Percentiles rank a stretch among this genome's conserved stretches.
These are phyloP conservation scores for Aplochiton taeniatus DNA, from an alignment of 2,797 vertebrate genomes.

Conservation along the genomic window DNA sequence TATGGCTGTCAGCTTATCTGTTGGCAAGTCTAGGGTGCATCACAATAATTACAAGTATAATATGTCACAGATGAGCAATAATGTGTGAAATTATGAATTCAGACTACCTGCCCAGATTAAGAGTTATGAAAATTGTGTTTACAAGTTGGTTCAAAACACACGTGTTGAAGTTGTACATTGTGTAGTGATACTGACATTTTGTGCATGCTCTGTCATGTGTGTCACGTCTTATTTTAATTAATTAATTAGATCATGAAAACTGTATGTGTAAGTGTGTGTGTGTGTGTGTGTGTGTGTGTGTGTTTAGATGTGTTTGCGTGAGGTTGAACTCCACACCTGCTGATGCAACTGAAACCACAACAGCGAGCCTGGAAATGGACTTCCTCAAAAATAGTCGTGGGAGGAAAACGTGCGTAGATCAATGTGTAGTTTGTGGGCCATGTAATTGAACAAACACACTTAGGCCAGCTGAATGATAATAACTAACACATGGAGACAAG, in stretches of 20 bases:
- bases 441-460: constrained; percentile 66
- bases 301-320: neutral
- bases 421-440: constrained; percentile 57
- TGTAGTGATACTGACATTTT: too few species aligned
- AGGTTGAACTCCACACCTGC: constrained; percentile 40
- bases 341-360: constrained; percentile 29
- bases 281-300: neutral
- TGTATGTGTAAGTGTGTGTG: neutral
- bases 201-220: constrained; percentile 31
- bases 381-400: constrained; percentile 24
- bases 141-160: too few species aligned
- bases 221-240: too few species aligned
- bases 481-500: constrained; percentile 58
- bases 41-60: too few species aligned
- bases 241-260: too few species aligned
- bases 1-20: constrained; percentile 36
- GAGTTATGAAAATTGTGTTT: too few species aligned
- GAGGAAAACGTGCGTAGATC: constrained; percentile 64
- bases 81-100: too few species aligned
- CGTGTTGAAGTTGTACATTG: too few species aligned
- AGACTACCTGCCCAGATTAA: too few species aligned
- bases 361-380: neutral
- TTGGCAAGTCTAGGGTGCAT: neutral
- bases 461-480: constrained; percentile 65
- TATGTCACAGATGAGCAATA: too few species aligned